Percentiles rank a stretch among this genome's conserved stretches.
Evolutionary conservation across 2,888 invertebrate genomes (phyloP).

Genomic region (Cyclophora albipunctata): DNA sequence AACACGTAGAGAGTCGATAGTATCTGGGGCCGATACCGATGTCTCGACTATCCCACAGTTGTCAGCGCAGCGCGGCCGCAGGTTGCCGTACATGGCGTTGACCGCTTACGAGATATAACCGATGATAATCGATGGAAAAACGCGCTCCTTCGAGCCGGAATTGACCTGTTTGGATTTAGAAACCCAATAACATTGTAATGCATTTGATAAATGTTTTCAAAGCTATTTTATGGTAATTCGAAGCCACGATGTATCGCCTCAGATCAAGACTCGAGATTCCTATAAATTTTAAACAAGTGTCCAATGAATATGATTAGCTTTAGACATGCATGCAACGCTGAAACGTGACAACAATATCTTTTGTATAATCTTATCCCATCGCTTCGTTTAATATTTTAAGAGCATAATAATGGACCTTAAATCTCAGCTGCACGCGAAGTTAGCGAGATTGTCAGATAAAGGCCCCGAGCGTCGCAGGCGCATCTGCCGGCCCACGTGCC

Average conservation of each 20-base stretch:
- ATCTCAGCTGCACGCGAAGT: slow-evolving; percentile 50
- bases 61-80: slow-evolving; percentile 56
- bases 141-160: slow-evolving; percentile 56
- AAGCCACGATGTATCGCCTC: no score
- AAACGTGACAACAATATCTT: slow-evolving; percentile 21
- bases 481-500: slow-evolving; percentile 73
- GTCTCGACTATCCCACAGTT: slow-evolving; percentile 65
- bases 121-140: slow-evolving; percentile 68
- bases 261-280: no score
- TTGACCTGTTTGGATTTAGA: slow-evolving; percentile 54
- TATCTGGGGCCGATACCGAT: slow-evolving; percentile 45
- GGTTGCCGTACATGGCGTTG: slow-evolving; percentile 64
- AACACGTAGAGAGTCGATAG: slow-evolving; percentile 56
- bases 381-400: slow-evolving; percentile 34
- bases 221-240: no score
- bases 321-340: neutral
- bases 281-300: slow-evolving; percentile 1
- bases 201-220: no score
- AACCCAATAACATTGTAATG: slow-evolving; percentile 17
- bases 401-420: slow-evolving; percentile 53
- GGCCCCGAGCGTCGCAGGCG: slow-evolving; percentile 51
- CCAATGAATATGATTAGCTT: slow-evolving; percentile 8
- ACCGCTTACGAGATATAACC: slow-evolving; percentile 42
- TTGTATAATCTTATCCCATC: slow-evolving; percentile 33
- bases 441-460: slow-evolving; percentile 55